phyloP scores from a whole-genome alignment of 2,888 invertebrate genomes.

The Dasysyrphus tricinctus region DNA sequence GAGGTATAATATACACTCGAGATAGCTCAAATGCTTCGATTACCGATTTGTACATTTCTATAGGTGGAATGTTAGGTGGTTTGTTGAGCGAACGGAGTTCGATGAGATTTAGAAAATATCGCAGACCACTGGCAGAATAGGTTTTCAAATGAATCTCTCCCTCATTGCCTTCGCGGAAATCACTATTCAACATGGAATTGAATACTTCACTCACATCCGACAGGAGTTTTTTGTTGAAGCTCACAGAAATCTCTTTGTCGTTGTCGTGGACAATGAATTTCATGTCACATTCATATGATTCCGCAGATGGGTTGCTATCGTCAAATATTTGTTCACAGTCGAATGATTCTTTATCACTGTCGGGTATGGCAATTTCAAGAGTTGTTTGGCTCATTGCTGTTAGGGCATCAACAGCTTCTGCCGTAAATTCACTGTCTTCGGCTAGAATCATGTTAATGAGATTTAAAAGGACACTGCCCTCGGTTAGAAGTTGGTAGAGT shows the following conservation, averaged over 20 bases:
- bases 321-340: conserved; percentile 76
- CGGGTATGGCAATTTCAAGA: conserved; percentile 79
- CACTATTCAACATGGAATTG: conserved; percentile 82
- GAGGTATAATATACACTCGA: conserved; percentile 82
- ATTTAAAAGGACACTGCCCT: conserved; percentile 80
- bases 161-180: conserved; percentile 82
- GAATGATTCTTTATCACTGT: conserved; percentile 72
- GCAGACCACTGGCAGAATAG: conserved; percentile 80
- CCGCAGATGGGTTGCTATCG: conserved; percentile 5
- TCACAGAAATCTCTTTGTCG: conserved; percentile 64
- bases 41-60: conserved; percentile 79
- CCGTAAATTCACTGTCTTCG: conserved; percentile 79
- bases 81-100: conserved; percentile 77
- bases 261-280: conserved; percentile 79
- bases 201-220: conserved; percentile 83
- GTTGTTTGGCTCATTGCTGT: conserved; percentile 81
- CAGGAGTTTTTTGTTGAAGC: conserved; percentile 81
- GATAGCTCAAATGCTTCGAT: conserved; percentile 83
- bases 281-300: conserved; percentile 79
- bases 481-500: conserved; percentile 81
- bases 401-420: conserved; percentile 82
- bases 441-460: conserved; percentile 81
- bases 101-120: conserved; percentile 82
- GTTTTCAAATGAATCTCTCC: conserved; percentile 82
- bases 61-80: conserved; percentile 78